phyloP scores from a whole-genome alignment of 2,797 vertebrate genomes.

The Sparus aurata region DNA sequence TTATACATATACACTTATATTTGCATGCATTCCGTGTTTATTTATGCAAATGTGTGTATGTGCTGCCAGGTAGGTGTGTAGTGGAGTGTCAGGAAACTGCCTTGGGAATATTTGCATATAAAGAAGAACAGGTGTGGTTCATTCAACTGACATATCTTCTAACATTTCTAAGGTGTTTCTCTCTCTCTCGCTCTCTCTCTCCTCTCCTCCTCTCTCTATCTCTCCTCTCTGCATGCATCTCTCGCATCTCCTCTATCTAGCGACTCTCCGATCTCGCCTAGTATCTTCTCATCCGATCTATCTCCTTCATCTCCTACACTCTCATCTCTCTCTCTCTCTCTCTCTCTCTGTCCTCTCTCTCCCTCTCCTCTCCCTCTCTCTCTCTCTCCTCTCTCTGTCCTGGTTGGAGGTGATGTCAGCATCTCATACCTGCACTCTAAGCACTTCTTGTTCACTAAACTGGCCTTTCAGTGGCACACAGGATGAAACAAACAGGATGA shows the following conservation, averaged over 20 bases:
- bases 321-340: background rate
- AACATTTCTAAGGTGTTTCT: too few relatives aligned
- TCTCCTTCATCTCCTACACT: too few relatives aligned
- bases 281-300: too few relatives aligned
- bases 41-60: slow-evolving; percentile 11
- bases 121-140: slow-evolving; percentile 19
- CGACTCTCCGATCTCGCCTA: too few relatives aligned
- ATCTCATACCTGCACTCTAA: slow-evolving; percentile 37
- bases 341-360: background rate
- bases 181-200: too few relatives aligned
- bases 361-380: background rate
- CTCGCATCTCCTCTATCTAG: too few relatives aligned
- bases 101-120: background rate
- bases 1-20: too few relatives aligned
- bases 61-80: slow-evolving; percentile 1
- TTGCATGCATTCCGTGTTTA: too few relatives aligned
- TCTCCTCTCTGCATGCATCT: background rate
- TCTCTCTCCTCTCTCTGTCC: background rate
- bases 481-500: slow-evolving; percentile 1
- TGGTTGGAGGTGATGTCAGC: slow-evolving; percentile 39
- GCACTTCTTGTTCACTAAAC: slow-evolving; percentile 22
- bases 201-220: too few relatives aligned
- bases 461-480: background rate
- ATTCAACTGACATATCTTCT: too few relatives aligned
- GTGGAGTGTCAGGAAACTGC: background rate